Evolutionary conservation across 2,113 vertebrate species (phyloP).

Genomic region (Shinisaurus crocodilurus): DNA sequence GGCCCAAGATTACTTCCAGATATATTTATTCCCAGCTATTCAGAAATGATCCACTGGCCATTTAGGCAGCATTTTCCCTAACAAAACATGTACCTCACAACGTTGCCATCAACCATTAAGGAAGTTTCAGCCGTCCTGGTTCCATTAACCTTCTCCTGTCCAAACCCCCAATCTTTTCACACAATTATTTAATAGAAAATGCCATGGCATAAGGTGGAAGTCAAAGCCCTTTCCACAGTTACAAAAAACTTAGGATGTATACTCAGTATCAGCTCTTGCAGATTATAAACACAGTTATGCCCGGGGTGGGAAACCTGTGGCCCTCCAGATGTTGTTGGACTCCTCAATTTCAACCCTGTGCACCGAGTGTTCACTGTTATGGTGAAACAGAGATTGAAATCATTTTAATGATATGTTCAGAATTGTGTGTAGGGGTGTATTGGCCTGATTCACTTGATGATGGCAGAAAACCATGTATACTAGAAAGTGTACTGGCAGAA

Average conservation of each 20-base stretch:
- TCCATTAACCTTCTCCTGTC: too few species aligned
- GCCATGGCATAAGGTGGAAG: too few species aligned
- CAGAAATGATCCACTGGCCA: not conserved
- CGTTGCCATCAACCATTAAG: not conserved
- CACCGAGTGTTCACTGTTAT: not conserved
- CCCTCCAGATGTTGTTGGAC: too few species aligned
- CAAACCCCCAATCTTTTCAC: too few species aligned
- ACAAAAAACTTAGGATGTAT: not conserved
- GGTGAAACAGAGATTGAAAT: not conserved
- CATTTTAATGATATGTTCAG: not conserved
- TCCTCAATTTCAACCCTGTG: not conserved
- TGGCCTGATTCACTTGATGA: not conserved
- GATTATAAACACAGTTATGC: not conserved
- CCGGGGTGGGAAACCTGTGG: too few species aligned
- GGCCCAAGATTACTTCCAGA: too few species aligned
- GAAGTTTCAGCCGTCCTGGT: too few species aligned
- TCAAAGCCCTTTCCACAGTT: not conserved
- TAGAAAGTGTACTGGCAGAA: not conserved
- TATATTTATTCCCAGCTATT: not conserved
- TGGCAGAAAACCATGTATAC: not conserved
- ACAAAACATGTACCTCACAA: not conserved
- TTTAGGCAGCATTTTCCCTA: not conserved
- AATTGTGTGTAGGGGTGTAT: too few species aligned
- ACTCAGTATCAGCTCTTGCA: not conserved
- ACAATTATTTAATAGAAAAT: not conserved